Conservation (phyloP, 2,797 vertebrate species). For the Takifugu ocellatus region DNA sequence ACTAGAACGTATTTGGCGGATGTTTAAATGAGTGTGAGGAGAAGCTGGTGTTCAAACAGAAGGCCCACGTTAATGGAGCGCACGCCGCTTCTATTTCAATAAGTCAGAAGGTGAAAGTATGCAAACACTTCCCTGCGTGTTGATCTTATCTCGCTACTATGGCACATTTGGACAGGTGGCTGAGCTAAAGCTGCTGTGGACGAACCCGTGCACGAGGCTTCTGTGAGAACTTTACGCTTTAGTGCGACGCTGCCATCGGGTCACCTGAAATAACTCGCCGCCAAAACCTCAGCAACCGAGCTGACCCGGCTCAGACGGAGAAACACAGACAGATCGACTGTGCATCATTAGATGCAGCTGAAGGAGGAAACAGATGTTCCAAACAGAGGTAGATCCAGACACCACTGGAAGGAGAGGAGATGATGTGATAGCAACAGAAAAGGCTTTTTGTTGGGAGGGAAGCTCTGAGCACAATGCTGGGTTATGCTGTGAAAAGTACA, state of each 20-base stretch:
- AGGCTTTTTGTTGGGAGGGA: constrained; percentile 54
- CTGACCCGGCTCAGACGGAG: constrained; percentile 41
- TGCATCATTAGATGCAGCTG: constrained; percentile 77
- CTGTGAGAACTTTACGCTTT: too few relatives aligned
- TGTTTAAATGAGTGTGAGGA: neutral
- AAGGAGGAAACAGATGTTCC: constrained; percentile 23
- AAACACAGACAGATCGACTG: constrained; percentile 55
- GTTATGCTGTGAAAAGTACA: constrained; percentile 40
- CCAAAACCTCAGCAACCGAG: constrained; percentile 35
- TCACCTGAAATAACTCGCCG: constrained; percentile 19
- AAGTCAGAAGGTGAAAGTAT: constrained; percentile 1
- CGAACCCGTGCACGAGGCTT: constrained; percentile 11
- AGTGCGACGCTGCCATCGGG: too few relatives aligned
- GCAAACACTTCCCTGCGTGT: neutral
- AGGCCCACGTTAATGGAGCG: neutral
- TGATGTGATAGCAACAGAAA: constrained; percentile 33
- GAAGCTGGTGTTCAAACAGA: neutral
- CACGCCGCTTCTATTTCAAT: neutral
- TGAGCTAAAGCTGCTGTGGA: constrained; percentile 21
- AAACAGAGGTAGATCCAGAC: constrained; percentile 36
- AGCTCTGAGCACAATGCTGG: constrained; percentile 58
- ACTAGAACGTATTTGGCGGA: neutral
- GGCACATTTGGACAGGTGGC: constrained; percentile 14
- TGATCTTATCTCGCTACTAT: neutral
- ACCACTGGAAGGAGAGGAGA: constrained; percentile 1